These are phyloP conservation scores for Pseudomyrmex dendroicus DNA, from an alignment of 1,140 invertebrate species.

Conservation along the genomic window DNA sequence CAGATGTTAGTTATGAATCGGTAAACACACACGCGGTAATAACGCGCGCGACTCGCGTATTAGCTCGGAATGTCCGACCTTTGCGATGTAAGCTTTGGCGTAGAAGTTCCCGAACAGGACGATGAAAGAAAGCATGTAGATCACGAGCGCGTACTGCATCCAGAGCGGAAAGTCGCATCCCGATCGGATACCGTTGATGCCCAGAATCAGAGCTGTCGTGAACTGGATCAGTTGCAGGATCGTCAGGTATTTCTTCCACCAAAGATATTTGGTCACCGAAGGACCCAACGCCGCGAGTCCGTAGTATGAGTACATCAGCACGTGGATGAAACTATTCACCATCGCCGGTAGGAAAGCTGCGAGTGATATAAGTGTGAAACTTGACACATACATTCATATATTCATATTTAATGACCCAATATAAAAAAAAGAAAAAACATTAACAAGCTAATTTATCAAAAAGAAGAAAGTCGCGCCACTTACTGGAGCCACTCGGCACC, in stretches of 20 bases:
- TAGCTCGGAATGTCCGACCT: conserved; percentile 84
- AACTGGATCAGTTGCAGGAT: conserved; percentile 95
- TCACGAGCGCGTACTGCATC: conserved; percentile 96
- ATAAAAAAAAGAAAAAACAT: too few species aligned
- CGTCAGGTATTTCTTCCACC: conserved; percentile 98
- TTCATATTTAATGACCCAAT: too few species aligned
- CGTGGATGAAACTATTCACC: conserved; percentile 96
- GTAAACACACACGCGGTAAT: neutral
- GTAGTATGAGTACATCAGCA: conserved; percentile 98
- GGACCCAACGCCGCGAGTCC: conserved; percentile 93
- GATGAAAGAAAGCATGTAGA: conserved; percentile 96
- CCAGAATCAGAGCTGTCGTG: conserved; percentile 92
- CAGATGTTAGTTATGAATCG: neutral
- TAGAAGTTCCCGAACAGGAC: conserved; percentile 97
- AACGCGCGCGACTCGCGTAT: too few species aligned
- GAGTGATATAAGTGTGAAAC: neutral
- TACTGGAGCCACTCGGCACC: conserved; percentile 97
- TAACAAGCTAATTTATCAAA: neutral
- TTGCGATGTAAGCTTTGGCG: conserved; percentile 91
- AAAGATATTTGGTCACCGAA: conserved; percentile 91
- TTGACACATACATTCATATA: neutral
- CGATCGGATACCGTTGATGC: conserved; percentile 92
- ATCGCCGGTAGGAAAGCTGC: conserved; percentile 94
- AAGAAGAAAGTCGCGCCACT: conserved; percentile 80
- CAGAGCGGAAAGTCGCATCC: conserved; percentile 96